Evolutionary conservation across 2,888 invertebrate genomes (phyloP).

Genomic region (Zootermopsis nevadensis): DNA sequence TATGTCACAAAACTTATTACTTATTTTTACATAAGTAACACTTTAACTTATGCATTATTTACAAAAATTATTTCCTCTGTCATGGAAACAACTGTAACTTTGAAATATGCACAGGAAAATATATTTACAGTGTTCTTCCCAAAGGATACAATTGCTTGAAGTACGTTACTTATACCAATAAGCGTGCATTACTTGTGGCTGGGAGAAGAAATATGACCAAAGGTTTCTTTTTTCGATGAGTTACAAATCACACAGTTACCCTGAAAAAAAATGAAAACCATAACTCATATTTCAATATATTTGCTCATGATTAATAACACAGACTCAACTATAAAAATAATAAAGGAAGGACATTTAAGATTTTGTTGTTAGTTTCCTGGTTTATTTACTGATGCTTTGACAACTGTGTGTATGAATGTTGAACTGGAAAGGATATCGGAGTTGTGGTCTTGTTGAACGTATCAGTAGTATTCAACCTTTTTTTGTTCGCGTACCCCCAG

Average conservation of each 20-base stretch:
- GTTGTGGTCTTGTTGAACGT: too few species aligned
- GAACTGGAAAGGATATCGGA: too few species aligned
- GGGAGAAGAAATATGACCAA: conserved; percentile 25
- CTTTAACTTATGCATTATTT: neutral
- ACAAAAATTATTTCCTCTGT: neutral
- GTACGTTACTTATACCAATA: neutral
- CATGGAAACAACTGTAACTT: neutral
- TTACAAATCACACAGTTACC: conserved; percentile 69
- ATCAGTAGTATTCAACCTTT: too few species aligned
- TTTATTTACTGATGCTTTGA: too few species aligned
- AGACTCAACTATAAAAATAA: neutral
- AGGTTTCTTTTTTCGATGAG: conserved; percentile 55
- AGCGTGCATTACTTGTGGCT: conserved; percentile 1
- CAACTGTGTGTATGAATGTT: too few species aligned
- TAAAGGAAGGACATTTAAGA: neutral
- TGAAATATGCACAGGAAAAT: neutral
- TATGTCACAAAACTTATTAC: neutral
- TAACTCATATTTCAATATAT: conserved; percentile 42
- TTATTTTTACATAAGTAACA: too few species aligned
- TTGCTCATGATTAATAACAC: neutral
- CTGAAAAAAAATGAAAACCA: conserved; percentile 60
- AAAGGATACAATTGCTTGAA: neutral
- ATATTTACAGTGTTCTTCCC: neutral
- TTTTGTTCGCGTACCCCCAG: too few species aligned
- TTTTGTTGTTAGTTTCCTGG: neutral